These are phyloP conservation scores for Neoarius graeffei DNA, from an alignment of 2,113 vertebrate genomes.

Conservation along the genomic window DNA sequence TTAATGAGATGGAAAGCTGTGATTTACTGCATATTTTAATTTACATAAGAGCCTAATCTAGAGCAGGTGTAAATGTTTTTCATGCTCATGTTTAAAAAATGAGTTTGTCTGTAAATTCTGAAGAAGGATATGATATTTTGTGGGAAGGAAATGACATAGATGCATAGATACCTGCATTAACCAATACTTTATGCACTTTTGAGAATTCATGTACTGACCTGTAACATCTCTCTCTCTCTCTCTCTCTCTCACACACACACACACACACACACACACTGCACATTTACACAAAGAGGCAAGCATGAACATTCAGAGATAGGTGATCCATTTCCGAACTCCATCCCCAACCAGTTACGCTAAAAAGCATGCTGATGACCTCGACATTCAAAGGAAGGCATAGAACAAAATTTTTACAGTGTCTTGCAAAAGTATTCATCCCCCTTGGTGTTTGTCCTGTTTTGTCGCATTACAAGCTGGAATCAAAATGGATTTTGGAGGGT, in stretches of 20 bases:
- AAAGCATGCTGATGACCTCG: not conserved
- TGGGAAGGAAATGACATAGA: not conserved
- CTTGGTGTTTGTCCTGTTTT: no score
- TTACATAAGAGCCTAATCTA: constrained; percentile 26
- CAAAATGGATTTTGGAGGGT: no score
- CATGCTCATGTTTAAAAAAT: constrained; percentile 31
- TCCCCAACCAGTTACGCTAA: not conserved
- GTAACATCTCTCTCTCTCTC: no score
- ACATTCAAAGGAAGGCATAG: not conserved
- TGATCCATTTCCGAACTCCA: not conserved
- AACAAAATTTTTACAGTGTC: not conserved
- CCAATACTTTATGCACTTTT: not conserved
- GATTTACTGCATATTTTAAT: constrained; percentile 36
- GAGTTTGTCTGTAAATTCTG: constrained; percentile 4
- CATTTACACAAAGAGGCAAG: not conserved
- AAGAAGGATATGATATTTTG: not conserved
- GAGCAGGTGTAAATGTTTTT: constrained; percentile 34
- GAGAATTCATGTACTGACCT: no score
- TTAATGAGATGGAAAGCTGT: constrained; percentile 26
- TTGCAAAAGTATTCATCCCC: no score
- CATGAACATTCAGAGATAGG: not conserved
- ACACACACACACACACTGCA: not conserved
- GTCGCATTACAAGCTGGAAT: no score
- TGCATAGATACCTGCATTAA: not conserved
- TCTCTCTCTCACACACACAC: not conserved